Percentiles rank a stretch among this genome's conserved stretches.
Evolutionary conservation across 2,888 invertebrate species (phyloP).

Genomic region (Lutraria lutraria): DNA sequence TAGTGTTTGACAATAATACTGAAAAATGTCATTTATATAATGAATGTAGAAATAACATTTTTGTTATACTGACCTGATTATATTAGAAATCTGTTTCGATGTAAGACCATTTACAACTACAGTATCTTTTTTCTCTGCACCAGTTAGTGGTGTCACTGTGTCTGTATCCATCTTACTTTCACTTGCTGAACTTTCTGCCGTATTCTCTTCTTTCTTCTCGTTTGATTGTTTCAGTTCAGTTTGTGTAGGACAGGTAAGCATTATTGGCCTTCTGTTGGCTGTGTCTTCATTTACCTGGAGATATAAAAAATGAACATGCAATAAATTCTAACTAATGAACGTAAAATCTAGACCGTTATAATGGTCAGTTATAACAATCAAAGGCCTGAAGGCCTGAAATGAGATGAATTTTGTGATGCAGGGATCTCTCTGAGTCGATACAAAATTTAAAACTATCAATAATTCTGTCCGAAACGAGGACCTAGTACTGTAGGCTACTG

Average conservation of each 20-base stretch:
- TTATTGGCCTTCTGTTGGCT: constrained; percentile 93
- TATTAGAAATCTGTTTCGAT: constrained; percentile 81
- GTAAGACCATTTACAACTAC: constrained; percentile 80
- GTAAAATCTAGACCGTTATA: no score
- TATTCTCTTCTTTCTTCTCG: constrained; percentile 72
- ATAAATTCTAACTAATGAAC: no score
- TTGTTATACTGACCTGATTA: constrained; percentile 78
- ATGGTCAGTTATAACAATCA: no score
- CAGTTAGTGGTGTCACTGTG: constrained; percentile 61
- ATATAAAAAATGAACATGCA: neutral
- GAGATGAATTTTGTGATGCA: no score
- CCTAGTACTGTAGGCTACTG: no score
- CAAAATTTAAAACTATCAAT: no score
- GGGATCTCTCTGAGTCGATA: no score
- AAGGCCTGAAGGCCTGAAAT: no score
- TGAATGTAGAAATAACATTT: neutral
- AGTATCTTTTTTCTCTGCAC: constrained; percentile 64
- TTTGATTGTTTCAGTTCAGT: constrained; percentile 73
- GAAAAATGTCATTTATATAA: no score
- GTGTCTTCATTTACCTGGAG: constrained; percentile 91
- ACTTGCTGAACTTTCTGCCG: constrained; percentile 39
- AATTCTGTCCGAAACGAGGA: no score
- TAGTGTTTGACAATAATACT: no score
- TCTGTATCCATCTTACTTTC: constrained; percentile 82
- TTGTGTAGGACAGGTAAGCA: constrained; percentile 88